Evolutionary conservation across 1,140 invertebrate genomes (phyloP), one percentile per base, ranked within the genome.

Genomic region (Zaprionus nigranus): DNA sequence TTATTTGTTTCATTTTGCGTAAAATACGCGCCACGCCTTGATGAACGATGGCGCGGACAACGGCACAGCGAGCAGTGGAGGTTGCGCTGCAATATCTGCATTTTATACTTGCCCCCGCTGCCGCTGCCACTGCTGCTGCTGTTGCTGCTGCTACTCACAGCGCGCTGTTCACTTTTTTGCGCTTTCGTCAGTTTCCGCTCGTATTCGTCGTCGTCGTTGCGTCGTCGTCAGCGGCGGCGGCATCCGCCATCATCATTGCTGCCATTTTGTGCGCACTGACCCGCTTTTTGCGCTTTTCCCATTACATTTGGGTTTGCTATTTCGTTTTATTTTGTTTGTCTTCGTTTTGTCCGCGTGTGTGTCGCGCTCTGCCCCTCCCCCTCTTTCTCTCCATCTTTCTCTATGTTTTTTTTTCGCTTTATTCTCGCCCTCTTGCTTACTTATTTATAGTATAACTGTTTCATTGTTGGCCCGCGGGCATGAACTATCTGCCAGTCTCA

Each of bases 361-460:
- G 43, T n/a, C 54, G 11, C 43, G 43, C 22, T 34, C 4, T 43
- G 30, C n/a, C 43, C 28, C 24, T 7, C n/a, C 12, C 12, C 26
- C 9, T 24, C 38, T 34, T 49, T 40, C 7, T 24, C 46, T 49
- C 22, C 17, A 26, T 17, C 9, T 34, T 36, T 36, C 9, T 51
- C 15, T 38, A n/a, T 51, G 57, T 64, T 57, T 43, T 66, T 66
- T 66, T 58, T 61, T 15, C 60, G 30, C 38, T 68, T 74, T 54
- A 61, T 66, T 43, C 53, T 59, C 73, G 59, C 69, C 69, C 69
- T 53, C 79, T 72, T 71, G 72, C 77, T 83, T 83, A 88, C 83
- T 86, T 87, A 87, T 87, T 88, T 87, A 88, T 81, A 88, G 84
- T 88, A 87, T 87, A 87, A 88, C 84, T 84, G 84, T 88, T 87